Conservation (phyloP, 30 jellyfish, hydroid and myxozoan species). For the Aurelia sp. region DNA sequence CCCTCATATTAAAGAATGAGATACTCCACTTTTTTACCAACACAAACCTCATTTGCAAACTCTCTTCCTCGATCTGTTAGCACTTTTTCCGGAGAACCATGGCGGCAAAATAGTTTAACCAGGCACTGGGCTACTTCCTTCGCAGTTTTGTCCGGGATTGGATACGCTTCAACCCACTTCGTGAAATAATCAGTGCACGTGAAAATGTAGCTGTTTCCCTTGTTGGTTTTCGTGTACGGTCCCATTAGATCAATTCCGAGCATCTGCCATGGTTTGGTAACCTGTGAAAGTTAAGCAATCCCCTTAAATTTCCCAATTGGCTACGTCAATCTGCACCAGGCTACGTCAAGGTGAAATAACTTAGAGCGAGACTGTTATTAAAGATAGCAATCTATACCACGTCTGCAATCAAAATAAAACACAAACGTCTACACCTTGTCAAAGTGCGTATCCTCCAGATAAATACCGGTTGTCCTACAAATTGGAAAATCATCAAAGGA, state of each 20-base stretch:
- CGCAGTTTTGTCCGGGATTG: background rate
- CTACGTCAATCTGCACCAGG: no score
- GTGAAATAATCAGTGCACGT: slow-evolving; percentile 40
- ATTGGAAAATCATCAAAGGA: no score
- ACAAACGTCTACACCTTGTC: no score
- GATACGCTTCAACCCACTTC: slow-evolving; percentile 53
- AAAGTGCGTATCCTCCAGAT: no score
- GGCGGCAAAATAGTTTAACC: slow-evolving; percentile 30
- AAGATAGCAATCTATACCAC: no score
- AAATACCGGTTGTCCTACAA: no score
- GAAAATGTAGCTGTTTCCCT: slow-evolving; percentile 31
- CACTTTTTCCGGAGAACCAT: slow-evolving; percentile 32
- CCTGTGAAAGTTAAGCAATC: slow-evolving; percentile 2
- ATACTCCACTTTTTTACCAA: no score
- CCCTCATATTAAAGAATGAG: no score
- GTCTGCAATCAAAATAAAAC: no score
- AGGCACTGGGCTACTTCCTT: slow-evolving; percentile 29
- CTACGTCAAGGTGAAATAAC: no score
- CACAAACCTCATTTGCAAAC: slow-evolving; percentile 43
- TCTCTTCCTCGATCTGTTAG: slow-evolving; percentile 37
- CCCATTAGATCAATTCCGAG: slow-evolving; percentile 5
- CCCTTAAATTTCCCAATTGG: no score
- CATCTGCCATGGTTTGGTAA: slow-evolving; percentile 20
- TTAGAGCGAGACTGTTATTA: no score
- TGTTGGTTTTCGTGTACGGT: background rate